Conservation (phyloP, 2,797 vertebrate species). For the Sylvia borin region DNA sequence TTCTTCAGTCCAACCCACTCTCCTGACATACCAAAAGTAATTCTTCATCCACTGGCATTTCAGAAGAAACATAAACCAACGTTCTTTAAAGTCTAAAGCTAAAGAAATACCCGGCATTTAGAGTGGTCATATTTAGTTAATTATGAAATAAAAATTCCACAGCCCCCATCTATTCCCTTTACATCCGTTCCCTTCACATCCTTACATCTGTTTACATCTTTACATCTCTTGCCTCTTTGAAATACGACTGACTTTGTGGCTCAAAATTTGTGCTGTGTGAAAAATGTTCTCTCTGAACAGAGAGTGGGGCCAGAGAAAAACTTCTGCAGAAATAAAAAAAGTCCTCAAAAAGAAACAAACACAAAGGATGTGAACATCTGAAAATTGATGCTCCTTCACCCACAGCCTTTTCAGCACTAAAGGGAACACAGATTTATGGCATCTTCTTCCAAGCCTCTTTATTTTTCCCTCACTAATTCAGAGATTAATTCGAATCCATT, state of each 20-base stretch:
- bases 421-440: background rate
- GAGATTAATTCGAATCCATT: background rate
- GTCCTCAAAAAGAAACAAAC: background rate
- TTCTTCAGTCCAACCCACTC: background rate
- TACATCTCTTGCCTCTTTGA: background rate
- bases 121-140: background rate
- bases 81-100: background rate
- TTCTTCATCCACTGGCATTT: background rate
- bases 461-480: background rate
- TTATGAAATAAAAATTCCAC: background rate
- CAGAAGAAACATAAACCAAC: background rate
- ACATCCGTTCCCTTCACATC: background rate
- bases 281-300: background rate
- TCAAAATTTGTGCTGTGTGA: background rate
- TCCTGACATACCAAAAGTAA: background rate
- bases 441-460: background rate
- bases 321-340: background rate
- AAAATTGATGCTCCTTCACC: background rate
- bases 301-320: background rate
- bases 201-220: background rate
- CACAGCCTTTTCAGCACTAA: background rate
- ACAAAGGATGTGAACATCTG: background rate
- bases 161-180: rapidly evolving
- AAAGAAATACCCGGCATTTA: background rate
- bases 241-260: background rate